Conservation (phyloP, 2,888 invertebrate genomes). For the Ceratothoa steindachneri region DNA sequence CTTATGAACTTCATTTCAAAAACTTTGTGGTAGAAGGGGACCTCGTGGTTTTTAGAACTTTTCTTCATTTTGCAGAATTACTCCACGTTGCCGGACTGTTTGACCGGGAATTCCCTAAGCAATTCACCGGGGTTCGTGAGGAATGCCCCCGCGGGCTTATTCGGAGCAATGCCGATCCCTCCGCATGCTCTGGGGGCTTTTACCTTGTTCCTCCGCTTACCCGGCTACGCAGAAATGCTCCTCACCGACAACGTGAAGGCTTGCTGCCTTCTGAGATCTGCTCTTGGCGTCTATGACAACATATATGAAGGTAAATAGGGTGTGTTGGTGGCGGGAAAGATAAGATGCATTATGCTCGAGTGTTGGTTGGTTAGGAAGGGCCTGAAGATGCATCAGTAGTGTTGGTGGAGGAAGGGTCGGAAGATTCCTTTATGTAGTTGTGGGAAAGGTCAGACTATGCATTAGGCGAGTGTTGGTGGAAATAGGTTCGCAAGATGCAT, state of each 20-base stretch:
- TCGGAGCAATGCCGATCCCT: constrained; percentile 56
- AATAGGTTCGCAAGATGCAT: no score
- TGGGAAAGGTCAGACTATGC: no score
- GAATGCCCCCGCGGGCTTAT: neutral
- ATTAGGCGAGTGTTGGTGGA: no score
- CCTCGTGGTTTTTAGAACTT: no score
- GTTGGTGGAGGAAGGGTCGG: no score
- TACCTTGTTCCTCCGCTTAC: constrained; percentile 79
- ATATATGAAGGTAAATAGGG: constrained; percentile 78
- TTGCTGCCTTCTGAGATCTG: constrained; percentile 76
- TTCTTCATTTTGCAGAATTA: neutral
- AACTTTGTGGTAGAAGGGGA: no score
- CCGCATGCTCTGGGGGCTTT: constrained; percentile 88
- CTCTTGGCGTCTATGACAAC: constrained; percentile 85
- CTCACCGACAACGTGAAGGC: constrained; percentile 78
- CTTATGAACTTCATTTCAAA: no score
- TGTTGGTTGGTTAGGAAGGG: no score
- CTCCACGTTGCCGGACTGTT: neutral
- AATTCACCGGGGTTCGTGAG: neutral
- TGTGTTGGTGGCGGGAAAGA: neutral
- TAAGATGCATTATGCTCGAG: neutral
- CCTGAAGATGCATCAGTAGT: no score
- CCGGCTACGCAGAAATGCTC: constrained; percentile 84
- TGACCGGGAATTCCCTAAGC: neutral
- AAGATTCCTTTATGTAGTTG: no score